A percentile compares a stretch with the other conserved stretches of the same genome.
Evolutionary conservation across 2,797 vertebrate species (phyloP).

Genomic region (Delichon dasypus): DNA sequence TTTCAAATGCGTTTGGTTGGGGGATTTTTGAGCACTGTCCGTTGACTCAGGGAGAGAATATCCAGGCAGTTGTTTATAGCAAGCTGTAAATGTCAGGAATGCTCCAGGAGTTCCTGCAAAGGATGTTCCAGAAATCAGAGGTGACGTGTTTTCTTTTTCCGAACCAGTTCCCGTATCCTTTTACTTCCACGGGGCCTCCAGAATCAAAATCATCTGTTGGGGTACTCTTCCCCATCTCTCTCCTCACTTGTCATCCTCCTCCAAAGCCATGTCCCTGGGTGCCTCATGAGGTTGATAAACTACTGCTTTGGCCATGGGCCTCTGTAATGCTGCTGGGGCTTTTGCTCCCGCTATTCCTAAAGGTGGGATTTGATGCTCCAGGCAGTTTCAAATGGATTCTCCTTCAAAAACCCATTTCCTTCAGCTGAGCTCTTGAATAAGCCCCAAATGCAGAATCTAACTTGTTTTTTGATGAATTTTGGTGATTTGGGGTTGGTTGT

Average conservation of each 20-base stretch:
- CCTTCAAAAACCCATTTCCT: neutral
- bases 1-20: neutral
- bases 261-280: neutral
- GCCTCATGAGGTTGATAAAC: neutral
- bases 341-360: neutral
- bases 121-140: neutral
- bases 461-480: neutral
- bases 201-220: constrained; percentile 8
- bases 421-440: neutral
- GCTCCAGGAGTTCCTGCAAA: neutral
- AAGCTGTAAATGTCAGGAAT: constrained; percentile 31
- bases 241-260: neutral
- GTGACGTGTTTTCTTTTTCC: neutral
- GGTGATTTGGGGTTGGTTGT: neutral
- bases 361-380: neutral
- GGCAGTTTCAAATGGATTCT: neutral
- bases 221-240: neutral
- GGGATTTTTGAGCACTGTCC: neutral
- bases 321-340: neutral
- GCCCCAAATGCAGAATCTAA: neutral
- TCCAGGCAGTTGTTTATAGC: neutral
- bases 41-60: neutral
- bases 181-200: neutral
- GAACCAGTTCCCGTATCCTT: neutral
- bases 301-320: neutral